Evolutionary conservation across 2,113 vertebrate species (phyloP).

Genomic region (Silurus asotus): DNA sequence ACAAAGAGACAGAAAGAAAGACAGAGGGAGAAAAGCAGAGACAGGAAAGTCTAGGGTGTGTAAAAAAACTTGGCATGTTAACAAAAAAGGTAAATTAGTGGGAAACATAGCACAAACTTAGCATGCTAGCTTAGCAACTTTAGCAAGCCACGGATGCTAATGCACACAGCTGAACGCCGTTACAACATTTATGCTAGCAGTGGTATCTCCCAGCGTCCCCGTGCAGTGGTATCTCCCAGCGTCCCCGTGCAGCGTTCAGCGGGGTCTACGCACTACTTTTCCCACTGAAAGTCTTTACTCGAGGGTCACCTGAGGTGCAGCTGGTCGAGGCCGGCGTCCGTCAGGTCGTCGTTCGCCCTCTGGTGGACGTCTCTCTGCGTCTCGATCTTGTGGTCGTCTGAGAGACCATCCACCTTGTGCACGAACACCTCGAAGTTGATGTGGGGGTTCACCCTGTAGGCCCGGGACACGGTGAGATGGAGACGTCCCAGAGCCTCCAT

Average conservation of each 20-base stretch:
- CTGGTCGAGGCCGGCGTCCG: slow-evolving; percentile 93
- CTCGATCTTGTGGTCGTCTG: slow-evolving; percentile 99
- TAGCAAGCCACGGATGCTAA: neutral
- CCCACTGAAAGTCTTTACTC: no score
- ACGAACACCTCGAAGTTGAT: slow-evolving; percentile 99
- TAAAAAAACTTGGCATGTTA: neutral
- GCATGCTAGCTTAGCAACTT: neutral
- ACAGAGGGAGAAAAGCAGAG: no score
- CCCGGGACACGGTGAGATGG: slow-evolving; percentile 95
- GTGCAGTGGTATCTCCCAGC: no score
- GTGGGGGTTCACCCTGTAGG: slow-evolving; percentile 95
- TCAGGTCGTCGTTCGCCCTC: slow-evolving; percentile 95
- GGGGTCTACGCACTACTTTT: neutral
- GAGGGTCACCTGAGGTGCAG: slow-evolving; percentile 88
- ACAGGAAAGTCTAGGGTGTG: neutral
- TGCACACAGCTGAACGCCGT: no score
- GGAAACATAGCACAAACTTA: neutral
- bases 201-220: no score
- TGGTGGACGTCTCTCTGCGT: slow-evolving; percentile 98
- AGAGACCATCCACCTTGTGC: slow-evolving; percentile 98
- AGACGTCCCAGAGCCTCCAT: slow-evolving; percentile 95
- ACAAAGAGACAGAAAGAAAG: no score
- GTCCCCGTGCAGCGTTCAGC: neutral
- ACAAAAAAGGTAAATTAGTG: neutral
- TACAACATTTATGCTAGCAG: no score